Base-by-base conservation (phyloP, 2,888 invertebrate species). In the Lasioglossum marginatum region DNA sequence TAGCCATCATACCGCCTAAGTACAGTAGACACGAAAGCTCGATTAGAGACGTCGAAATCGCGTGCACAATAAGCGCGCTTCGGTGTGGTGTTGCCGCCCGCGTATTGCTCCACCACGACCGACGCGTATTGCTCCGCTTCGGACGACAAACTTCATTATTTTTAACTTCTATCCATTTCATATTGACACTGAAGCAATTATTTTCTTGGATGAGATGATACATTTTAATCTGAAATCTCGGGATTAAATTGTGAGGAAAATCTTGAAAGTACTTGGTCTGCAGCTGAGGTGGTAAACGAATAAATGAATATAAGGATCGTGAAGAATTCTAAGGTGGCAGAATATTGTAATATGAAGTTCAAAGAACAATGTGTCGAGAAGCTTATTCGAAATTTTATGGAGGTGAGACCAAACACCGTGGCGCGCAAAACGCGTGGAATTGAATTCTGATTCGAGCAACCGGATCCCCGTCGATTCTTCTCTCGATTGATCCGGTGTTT, bases 21-120 rank as follows among this genome's bases (percentile, higher is more conserved):
- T 91, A 90, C 87, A 88, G 88, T 87, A 92, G 92, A 92, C 93
- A 92, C 91, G 92, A 90, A 93, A 92, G 91, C 93, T 93, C 93
- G 91, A 92, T 93, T 93, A 93, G 92, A 92, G 92, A 92, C 88
- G 91, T 88, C 83, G 91, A 89, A 92, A 92, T 93, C 92, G 92
- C 92, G 92, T 91, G 92, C 90, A 88, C 89, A 89, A 89, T 91
- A 91, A 85, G 91, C 90, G 89, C 45, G 31, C 31, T 19, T 31
- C 63, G 31, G 6, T 31, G 16, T 63, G 31, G 6, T 16, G 27
- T 63, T 27, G 14, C 60, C 27, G 60, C 16, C 5, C 27, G 27
- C 60, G 27, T 27, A 27, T 57, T 12, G n/a, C 57, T 27, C 2
- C 60, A 16, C 60, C 5, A 63, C 14, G 27, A 31, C 4, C 27